phyloP scores from a whole-genome alignment of 2,797 vertebrate species.

The Acanthiza pusilla region DNA sequence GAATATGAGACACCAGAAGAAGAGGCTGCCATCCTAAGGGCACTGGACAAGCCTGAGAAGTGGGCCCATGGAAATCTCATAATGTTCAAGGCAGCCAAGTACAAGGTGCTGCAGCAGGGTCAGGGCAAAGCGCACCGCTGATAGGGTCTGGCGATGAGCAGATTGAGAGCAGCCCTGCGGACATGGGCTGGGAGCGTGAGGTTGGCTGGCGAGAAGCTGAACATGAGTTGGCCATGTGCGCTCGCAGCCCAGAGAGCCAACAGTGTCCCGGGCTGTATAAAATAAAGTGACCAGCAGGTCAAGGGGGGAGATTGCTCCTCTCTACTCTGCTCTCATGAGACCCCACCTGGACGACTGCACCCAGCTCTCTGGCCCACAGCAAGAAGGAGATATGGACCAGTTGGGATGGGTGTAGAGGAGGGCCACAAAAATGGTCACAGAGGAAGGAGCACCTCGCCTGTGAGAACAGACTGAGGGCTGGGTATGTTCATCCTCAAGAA shows the following conservation, averaged over 20 bases:
- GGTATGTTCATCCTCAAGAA: not conserved
- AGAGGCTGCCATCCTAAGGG: accelerated
- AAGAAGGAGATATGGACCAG: not conserved
- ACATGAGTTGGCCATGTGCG: accelerated
- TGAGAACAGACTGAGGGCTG: not conserved
- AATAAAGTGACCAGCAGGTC: not conserved
- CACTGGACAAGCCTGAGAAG: not conserved
- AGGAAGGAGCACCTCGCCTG: not conserved
- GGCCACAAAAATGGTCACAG: not conserved
- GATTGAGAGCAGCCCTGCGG: accelerated
- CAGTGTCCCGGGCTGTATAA: not conserved
- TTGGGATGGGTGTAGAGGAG: not conserved
- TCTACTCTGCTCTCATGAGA: not conserved
- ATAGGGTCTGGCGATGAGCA: accelerated
- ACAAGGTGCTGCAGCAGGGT: not conserved
- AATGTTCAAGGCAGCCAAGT: not conserved
- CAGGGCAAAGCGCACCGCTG: accelerated
- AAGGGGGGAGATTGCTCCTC: not conserved
- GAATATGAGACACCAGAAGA: accelerated
- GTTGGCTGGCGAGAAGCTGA: not conserved
- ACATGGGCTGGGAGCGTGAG: accelerated
- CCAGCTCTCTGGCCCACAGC: not conserved
- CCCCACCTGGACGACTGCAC: no score
- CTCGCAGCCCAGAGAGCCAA: not conserved
- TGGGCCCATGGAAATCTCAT: not conserved